These are phyloP conservation scores for Valencia hispanica DNA, from an alignment of 2,797 vertebrate genomes.

Conservation along the genomic window DNA sequence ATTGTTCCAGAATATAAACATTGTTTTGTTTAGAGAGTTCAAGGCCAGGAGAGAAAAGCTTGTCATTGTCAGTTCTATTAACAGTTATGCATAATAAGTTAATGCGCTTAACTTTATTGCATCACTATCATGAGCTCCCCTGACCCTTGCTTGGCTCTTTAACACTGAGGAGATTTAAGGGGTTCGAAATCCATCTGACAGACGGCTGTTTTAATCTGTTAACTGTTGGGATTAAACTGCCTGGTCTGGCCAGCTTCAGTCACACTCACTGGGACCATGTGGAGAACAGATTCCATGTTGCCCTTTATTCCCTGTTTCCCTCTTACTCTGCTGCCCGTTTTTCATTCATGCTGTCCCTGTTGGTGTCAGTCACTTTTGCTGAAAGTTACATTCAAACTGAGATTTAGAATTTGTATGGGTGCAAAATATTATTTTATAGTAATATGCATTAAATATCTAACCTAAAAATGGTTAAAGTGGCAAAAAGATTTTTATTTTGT, in stretches of 20 bases:
- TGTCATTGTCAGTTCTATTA: conserved; percentile 18
- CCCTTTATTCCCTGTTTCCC: conserved; percentile 10
- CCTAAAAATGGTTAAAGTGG: neutral
- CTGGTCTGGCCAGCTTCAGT: conserved; percentile 34
- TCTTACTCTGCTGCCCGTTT: neutral
- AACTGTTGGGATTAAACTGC: conserved; percentile 67
- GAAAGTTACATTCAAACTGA: neutral
- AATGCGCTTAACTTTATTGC: conserved; percentile 60
- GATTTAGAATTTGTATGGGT: neutral
- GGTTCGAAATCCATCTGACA: conserved; percentile 54
- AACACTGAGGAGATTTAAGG: conserved; percentile 58
- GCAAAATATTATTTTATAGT: neutral
- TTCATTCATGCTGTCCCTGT: conserved; percentile 5
- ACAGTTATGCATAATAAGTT: conserved; percentile 47
- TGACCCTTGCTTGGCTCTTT: conserved; percentile 48
- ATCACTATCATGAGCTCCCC: conserved; percentile 31
- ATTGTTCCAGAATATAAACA: conserved; percentile 37
- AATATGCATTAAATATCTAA: neutral
- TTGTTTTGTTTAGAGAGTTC: conserved; percentile 19
- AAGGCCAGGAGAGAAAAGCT: conserved; percentile 5
- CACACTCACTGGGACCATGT: conserved; percentile 24
- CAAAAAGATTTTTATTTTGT: neutral
- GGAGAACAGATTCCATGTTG: conserved; percentile 7
- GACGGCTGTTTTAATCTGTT: conserved; percentile 65
- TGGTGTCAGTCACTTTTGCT: conserved; percentile 15